A percentile compares a stretch with the other conserved stretches of the same genome.
These are phyloP conservation scores for Oithona nana DNA, from an alignment of 2,888 invertebrate species.

Conservation along the genomic window DNA sequence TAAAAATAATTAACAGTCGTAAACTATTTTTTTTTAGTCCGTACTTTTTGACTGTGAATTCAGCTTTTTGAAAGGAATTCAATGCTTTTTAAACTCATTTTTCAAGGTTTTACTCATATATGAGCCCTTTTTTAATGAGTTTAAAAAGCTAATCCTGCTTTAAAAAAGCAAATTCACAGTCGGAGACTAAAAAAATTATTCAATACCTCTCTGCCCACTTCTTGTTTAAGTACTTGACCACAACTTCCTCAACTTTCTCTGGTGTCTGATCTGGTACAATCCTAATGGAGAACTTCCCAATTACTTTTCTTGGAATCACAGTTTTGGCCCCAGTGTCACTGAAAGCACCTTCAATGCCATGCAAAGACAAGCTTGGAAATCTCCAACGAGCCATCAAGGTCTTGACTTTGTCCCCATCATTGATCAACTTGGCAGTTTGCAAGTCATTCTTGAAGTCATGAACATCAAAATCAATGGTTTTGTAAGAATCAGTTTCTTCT, in stretches of 20 bases:
- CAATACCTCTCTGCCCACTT: conserved; percentile 57
- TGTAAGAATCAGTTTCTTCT: conserved; percentile 50
- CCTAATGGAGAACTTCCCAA: conserved; percentile 73
- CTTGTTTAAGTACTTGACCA: conserved; percentile 51
- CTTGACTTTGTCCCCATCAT: conserved; percentile 33
- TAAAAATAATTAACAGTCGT: too few species aligned
- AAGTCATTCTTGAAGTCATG: conserved; percentile 51
- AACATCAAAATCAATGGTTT: conserved; percentile 66
- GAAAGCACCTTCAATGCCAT: conserved; percentile 89
- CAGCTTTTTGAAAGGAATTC: too few species aligned
- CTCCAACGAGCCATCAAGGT: conserved; percentile 89
- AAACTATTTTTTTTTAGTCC: too few species aligned
- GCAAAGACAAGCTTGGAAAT: conserved; percentile 74
- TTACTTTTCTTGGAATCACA: conserved; percentile 74
- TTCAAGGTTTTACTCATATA: too few species aligned
- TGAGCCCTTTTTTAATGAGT: too few species aligned
- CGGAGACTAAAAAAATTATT: too few species aligned
- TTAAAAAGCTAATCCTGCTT: too few species aligned
- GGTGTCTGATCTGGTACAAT: conserved; percentile 88
- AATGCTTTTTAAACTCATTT: too few species aligned
- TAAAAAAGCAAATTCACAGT: too few species aligned
- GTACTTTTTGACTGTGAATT: too few species aligned
- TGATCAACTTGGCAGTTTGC: conserved; percentile 36
- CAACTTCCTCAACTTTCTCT: conserved; percentile 55
- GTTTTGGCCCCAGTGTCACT: conserved; percentile 83